Base-by-base conservation (phyloP, 2,113 vertebrate species). In the Ageneiosus marmoratus region DNA sequence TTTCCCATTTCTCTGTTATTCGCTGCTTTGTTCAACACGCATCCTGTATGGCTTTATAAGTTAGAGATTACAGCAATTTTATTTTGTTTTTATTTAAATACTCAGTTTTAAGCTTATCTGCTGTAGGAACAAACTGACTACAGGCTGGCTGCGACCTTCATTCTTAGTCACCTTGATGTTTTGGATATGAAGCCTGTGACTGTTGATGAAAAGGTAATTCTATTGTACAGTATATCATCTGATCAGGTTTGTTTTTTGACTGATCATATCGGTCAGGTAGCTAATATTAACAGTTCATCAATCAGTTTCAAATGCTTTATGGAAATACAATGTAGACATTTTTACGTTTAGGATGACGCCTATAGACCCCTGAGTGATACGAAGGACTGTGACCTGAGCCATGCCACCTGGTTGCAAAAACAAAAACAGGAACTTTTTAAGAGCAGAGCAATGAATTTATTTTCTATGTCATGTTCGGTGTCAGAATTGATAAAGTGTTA, bases 191-290 rank as follows among this genome's bases (percentile, higher is more conserved):
- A 91, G 88, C 92, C 89, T 83, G 92, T 99, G 89, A 93, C 93
- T 11, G 93, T 93, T 75, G 91, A 97, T 87, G 96, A 98, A 87
- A 99, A 99, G 96, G 98, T 98, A 85, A 24, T 0, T 22, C 1
- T 53, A 44, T 13, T 55, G 27, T 32, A 29, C 1, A 48, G 18
- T 55, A 55, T 41, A 37, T 37, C 50, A 55, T 34, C 50, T 2
- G 10, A 12, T 76, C 24, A 56, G 22, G 51, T 76, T 53, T 34
- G 2, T 55, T 69, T 34, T 24, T 22, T 0, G 4, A 44, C 24
- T 44, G 37, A 70, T 44, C 37, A 13, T 41, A 41, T 11, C 4
- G 20, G 24, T 69, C 18, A 50, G 12, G 32, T 16, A 8, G 20
- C 62, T 65, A 13, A 62, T 29, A 62, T 15, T 27, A 11, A 62